Evolutionary conservation across 1,140 invertebrate species (phyloP), one percentile per base, ranked within the genome.

Genomic region (Drosophila jambulina): DNA sequence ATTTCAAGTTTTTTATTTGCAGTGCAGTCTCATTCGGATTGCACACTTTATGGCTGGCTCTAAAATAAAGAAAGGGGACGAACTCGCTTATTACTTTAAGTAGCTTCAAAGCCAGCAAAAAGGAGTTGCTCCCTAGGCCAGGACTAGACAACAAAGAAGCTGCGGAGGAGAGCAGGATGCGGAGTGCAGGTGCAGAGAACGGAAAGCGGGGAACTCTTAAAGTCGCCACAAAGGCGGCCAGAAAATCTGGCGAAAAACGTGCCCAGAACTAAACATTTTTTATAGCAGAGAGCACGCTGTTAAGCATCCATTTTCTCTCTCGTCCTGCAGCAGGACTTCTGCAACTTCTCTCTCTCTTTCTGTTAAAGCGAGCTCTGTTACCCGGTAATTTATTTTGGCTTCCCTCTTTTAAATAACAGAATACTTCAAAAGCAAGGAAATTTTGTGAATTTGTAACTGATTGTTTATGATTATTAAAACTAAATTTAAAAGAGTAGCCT

Each of bases 171-270:
- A 42, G 21, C 48, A 3, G 46, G 23, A 23, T 27, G 23, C 34
- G 51, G 49, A 19, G 17, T 15, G 25, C 17, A 19, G 27, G 32
- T 13, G 13, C 67, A 23, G 27, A n/a, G 46, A 36, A 25, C 15
- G 43, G 19, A 23, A 34, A 45, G n/a, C 38, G 43, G 60, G 43
- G 25, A 45, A 12, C 54, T 15, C 68, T 86, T 88, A 80, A 88
- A 86, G 76, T 70, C 71, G 71, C 84, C 76, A 71, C 60, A 53
- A 59, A 65, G 82, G 75, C 83, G 76, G 54, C 23, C 40, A 17
- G 49, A 45, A 69, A 65, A 54, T 23, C 46, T 32, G 36, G 7
- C 9, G 2, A 56, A 77, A 64, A 74, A 64, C 57, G 68, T 71
- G 78, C 57, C 42, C 38, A 40, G 56, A 13, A 51, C 13, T 17